Base-by-base conservation (phyloP, 2,113 vertebrate genomes). In the Microcebus griseorufus region DNA sequence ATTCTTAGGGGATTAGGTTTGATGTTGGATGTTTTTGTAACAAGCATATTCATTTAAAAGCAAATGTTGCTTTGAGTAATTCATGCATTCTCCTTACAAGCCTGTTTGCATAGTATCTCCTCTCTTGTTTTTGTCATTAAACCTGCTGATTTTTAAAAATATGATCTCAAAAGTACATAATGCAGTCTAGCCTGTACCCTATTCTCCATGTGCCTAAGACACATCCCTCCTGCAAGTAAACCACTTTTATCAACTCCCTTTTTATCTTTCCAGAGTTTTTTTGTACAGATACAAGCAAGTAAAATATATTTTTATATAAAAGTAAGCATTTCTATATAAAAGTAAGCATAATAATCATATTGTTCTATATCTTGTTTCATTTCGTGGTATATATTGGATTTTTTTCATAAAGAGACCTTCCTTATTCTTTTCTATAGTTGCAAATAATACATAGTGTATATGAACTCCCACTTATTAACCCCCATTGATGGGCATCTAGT, bases 11-110 rank as follows among this genome's bases (percentile, higher is more conserved):
- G 4, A 62, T 93, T 94, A 95, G 37, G 51, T 67, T 88, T 92
- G 53, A 73, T 88, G 10, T 86, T 93, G 65, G 64, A 58, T 91
- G 39, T 65, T 95, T 97, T 94, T 73, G 17, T 89, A 95, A 78
- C 73, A 88, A 45, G 51, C 20, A 87, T 88, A 58, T 89, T 86
- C 51, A 83, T 92, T 92, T 92, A 87, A 96, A 96, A 95, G 60
- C 95, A 55, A 90, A 5, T 86, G 9, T 39, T 85, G 51, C 62
- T 78, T 93, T 95, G 82, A 92, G 58, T 64, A 83, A 73, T 94
- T 94, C 22, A 60, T 95, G 22, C 17, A 37, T 93, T 97, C 67
- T 90, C 29, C 23, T n/a, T 94, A 72, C 37, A 84, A 82, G 22
- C 32, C n/a, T 92, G 0, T 83, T 90, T 95, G 17, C n/a, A 29